Conservation (phyloP, 2,888 invertebrate genomes). For the Oxycera nigricornis region DNA sequence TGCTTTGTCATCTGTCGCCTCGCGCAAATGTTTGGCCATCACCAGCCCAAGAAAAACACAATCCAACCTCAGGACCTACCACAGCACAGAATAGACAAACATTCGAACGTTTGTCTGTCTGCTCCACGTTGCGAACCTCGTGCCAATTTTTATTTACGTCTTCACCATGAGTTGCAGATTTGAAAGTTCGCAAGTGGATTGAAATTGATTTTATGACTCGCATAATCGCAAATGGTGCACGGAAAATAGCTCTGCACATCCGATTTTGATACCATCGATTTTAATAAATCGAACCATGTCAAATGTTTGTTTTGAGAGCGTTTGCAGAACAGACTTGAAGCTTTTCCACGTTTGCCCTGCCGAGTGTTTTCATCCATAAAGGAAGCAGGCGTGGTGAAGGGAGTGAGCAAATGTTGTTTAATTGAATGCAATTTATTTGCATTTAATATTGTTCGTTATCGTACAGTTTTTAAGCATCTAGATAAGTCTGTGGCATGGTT, state of each 20-base stretch:
- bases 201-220: slow-evolving; percentile 29
- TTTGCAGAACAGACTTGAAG: neutral
- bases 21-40: neutral
- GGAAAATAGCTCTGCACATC: neutral
- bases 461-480: neutral
- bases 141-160: slow-evolving; percentile 10
- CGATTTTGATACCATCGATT: slow-evolving; percentile 2
- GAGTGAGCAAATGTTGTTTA: neutral
- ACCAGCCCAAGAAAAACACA: neutral
- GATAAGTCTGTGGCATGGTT: neutral
- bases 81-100: neutral
- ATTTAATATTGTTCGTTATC: slow-evolving; percentile 25
- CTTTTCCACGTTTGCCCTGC: neutral
- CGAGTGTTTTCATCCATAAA: neutral
- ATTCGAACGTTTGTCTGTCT: slow-evolving; percentile 13
- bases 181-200: slow-evolving; percentile 15
- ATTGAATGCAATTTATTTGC: slow-evolving; percentile 27
- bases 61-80: neutral
- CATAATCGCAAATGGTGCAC: slow-evolving; percentile 24
- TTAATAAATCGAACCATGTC: slow-evolving; percentile 23
- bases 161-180: neutral
- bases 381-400: neutral
- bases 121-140: neutral
- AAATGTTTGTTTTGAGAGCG: slow-evolving; percentile 26
- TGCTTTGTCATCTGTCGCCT: neutral